These are phyloP conservation scores for Spodoptera frugiperda DNA, from an alignment of 1,140 invertebrate species.

Conservation along the genomic window DNA sequence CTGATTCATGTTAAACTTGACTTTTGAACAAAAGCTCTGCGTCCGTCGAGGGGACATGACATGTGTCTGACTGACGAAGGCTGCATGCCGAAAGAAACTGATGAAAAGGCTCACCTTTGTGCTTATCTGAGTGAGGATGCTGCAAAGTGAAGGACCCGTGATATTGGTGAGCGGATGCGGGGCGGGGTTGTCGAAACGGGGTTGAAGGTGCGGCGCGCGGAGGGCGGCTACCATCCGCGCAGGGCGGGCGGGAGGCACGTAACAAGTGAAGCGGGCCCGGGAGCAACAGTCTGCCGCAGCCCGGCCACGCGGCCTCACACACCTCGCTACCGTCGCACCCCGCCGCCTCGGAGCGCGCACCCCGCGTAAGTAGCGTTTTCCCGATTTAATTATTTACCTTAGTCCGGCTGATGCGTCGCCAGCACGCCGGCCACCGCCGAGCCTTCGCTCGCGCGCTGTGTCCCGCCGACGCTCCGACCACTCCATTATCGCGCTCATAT, in stretches of 20 bases:
- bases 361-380: constrained; percentile 77
- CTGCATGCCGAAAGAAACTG: constrained; percentile 28
- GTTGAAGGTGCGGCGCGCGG: constrained; percentile 60
- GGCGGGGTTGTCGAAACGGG: constrained; percentile 69
- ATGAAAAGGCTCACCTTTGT: constrained; percentile 46
- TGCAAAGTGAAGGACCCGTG: constrained; percentile 79
- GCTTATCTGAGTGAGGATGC: constrained; percentile 67
- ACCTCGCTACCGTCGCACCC: constrained; percentile 64
- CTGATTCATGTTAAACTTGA: constrained; percentile 20
- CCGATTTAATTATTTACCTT: constrained; percentile 65
- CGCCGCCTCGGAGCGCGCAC: constrained; percentile 62
- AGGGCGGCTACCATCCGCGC: constrained; percentile 59
- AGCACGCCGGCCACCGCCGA: constrained; percentile 33
- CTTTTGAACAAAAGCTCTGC: constrained; percentile 11
- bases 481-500: constrained; percentile 39
- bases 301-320: constrained; percentile 80
- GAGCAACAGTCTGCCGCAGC: constrained; percentile 85
- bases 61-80: constrained; percentile 41
- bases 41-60: neutral
- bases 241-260: constrained; percentile 79
- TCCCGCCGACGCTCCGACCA: constrained; percentile 13
- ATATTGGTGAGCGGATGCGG: constrained; percentile 78
- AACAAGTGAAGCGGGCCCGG: constrained; percentile 84
- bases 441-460: constrained; percentile 23
- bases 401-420: constrained; percentile 48